Base-by-base conservation (phyloP, 2,888 invertebrate species). In the Caenorhabditis panamensis region DNA sequence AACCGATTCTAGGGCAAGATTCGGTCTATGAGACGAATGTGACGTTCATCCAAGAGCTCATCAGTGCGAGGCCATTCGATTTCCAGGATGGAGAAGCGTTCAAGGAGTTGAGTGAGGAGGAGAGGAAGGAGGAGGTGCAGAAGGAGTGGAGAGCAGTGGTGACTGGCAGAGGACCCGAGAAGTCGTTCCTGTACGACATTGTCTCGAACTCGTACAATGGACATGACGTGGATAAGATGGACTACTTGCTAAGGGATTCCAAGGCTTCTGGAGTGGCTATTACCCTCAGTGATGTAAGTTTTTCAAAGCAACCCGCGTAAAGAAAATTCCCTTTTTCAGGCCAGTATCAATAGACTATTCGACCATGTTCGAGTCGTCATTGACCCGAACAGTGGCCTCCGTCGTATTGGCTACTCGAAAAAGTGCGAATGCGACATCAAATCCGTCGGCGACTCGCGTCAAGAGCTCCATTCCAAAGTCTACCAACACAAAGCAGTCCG, bases 211-310 rank as follows among this genome's bases (percentile, higher is more conserved):
- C 79, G 5, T 26, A 62, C 31, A 71, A 67, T 37, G 83, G 86
- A 11, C 77, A 86, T 22, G 89, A 89, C 68, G 88, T 89, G 9
- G 87, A 86, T 66, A 84, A 83, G 88, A 94, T 93, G 93, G 94
- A 94, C 86, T 94, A 94, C 88, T 91, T 94, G 58, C 91, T 93
- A 20, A 92, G 94, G 24, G 94, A 89, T 47, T 78, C 84, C 16
- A 58, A 71, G 24, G 63, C 64, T 8, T 78, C 80, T 1, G 82
- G 80, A 6, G 78, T 80, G 6, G 59, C 67, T 13, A 82, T 80
- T 36, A 54, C 69, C 4, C 69, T 84, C 53, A 78, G 59, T 44
- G 49, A 54, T 61, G 79, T 73, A 13, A 44, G 56, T 41, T 41
- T 41, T 41, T 9, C 41, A 36, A 5, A n/a, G n/a, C n/a, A 26